Evolutionary conservation across 1,140 invertebrate species (phyloP).

Genomic region (Trichogramma pretiosum): DNA sequence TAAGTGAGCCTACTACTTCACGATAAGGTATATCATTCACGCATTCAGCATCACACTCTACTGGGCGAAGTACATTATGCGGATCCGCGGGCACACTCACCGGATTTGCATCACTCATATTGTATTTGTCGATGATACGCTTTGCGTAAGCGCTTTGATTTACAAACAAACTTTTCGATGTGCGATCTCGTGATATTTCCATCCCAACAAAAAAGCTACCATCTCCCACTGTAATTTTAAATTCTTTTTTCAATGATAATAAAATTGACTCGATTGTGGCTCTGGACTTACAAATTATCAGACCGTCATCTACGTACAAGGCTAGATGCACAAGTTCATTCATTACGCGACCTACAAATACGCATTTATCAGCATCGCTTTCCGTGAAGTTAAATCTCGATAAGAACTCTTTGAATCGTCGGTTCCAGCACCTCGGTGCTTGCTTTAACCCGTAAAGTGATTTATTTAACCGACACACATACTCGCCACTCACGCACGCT

Average conservation of each 20-base stretch:
- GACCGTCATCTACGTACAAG: slow-evolving; percentile 12
- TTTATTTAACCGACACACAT: slow-evolving; percentile 31
- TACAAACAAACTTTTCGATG: slow-evolving; percentile 4
- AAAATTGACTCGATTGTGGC: slow-evolving; percentile 9
- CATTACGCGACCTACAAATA: slow-evolving; percentile 8
- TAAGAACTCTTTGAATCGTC: slow-evolving; percentile 25
- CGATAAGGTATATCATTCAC: slow-evolving; percentile 19
- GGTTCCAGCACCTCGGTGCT: slow-evolving; percentile 30
- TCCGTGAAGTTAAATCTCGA: slow-evolving; percentile 11
- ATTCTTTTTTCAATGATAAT: slow-evolving; percentile 5
- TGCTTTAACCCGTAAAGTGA: slow-evolving; percentile 37
- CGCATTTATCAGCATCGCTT: slow-evolving; percentile 10
- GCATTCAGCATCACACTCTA: slow-evolving; percentile 5
- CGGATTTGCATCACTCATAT: slow-evolving; percentile 12
- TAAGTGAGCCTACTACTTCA: slow-evolving; percentile 27
- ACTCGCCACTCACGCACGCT: slow-evolving; percentile 15
- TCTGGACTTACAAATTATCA: neutral
- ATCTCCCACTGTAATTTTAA: slow-evolving; percentile 13
- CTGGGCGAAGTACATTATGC: slow-evolving; percentile 2
- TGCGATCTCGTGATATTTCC: slow-evolving; percentile 13
- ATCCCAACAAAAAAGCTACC: slow-evolving; percentile 12
- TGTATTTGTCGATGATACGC: slow-evolving; percentile 9
- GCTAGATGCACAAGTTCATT: slow-evolving; percentile 9
- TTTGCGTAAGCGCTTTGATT: slow-evolving; percentile 10
- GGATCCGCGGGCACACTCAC: slow-evolving; percentile 16